A percentile compares a stretch with the other conserved stretches of the same genome.
These are phyloP conservation scores for Vulpes lagopus DNA, from an alignment of 2,113 vertebrate species.

Conservation along the genomic window DNA sequence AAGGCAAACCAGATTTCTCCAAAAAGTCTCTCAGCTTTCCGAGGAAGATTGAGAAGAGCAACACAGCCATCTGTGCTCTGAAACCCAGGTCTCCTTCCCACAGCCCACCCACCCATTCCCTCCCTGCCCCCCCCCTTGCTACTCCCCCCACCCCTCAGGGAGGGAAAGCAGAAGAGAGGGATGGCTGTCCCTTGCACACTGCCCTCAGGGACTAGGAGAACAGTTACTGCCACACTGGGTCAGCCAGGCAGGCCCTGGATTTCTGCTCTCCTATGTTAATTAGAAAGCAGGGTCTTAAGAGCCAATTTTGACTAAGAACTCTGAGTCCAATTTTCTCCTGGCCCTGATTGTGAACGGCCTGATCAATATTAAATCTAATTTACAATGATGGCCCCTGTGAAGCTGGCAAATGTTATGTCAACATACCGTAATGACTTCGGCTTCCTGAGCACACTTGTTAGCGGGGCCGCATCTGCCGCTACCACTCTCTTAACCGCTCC, in stretches of 20 bases:
- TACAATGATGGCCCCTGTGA: constrained; percentile 85
- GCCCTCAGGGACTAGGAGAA: constrained; percentile 58
- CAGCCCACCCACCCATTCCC: neutral
- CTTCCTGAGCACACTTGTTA: constrained; percentile 86
- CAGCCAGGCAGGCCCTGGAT: constrained; percentile 66
- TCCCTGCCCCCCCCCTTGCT: fast-evolving
- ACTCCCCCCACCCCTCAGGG: neutral
- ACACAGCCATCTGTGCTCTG: neutral
- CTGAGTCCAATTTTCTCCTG: constrained; percentile 85
- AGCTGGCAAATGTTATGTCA: constrained; percentile 90
- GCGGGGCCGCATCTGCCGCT: constrained; percentile 80
- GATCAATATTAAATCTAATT: constrained; percentile 91
- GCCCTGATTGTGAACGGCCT: constrained; percentile 81
- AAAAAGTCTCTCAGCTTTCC: neutral
- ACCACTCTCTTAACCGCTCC: constrained; percentile 79
- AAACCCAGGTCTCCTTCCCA: neutral
- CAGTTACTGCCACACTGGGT: constrained; percentile 65
- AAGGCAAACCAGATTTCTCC: neutral
- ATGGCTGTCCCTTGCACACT: constrained; percentile 56
- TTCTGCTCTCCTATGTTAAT: constrained; percentile 85
- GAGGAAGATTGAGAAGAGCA: neutral
- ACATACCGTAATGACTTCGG: constrained; percentile 88
- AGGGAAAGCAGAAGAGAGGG: constrained; percentile 75
- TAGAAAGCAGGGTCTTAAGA: constrained; percentile 82
- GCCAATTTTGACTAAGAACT: constrained; percentile 83